A percentile compares a stretch with the other conserved stretches of the same genome.
Evolutionary conservation across 2,888 invertebrate genomes (phyloP).

Genomic region (Nesidiocoris tenuis): DNA sequence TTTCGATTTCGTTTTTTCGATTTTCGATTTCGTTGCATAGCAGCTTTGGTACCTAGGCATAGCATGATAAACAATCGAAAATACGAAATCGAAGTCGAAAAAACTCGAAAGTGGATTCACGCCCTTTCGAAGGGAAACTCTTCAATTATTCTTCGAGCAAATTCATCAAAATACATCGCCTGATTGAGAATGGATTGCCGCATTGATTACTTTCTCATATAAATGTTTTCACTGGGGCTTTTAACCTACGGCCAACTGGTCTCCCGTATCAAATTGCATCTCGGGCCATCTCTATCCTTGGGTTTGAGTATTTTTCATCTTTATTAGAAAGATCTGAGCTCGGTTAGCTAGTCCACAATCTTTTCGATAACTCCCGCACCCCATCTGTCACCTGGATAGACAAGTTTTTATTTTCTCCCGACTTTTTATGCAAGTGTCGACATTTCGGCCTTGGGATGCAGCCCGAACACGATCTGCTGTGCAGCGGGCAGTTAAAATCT

Average conservation of each 20-base stretch:
- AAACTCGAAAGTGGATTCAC: no score
- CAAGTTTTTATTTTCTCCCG: neutral
- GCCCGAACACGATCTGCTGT: neutral
- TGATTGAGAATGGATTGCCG: no score
- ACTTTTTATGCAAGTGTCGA: neutral
- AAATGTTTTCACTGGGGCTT: no score
- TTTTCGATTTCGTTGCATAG: no score
- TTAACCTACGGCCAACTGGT: neutral
- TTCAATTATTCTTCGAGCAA: no score
- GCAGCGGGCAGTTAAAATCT: neutral
- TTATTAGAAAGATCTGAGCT: conserved; percentile 1
- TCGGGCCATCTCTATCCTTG: neutral
- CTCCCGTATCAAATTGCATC: conserved; percentile 2
- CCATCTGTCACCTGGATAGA: conserved; percentile 15
- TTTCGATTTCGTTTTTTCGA: no score
- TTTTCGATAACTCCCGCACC: conserved; percentile 10
- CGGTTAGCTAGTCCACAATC: conserved; percentile 3
- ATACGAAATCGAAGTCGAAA: no score
- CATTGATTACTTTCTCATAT: no score
- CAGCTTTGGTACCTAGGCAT: no score
- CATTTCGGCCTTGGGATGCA: neutral
- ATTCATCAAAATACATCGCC: no score
- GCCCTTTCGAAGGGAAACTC: no score
- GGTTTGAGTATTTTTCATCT: neutral
- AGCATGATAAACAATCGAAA: no score